Conservation (phyloP, 2,113 vertebrate genomes). For the Hippocampus abdominalis region DNA sequence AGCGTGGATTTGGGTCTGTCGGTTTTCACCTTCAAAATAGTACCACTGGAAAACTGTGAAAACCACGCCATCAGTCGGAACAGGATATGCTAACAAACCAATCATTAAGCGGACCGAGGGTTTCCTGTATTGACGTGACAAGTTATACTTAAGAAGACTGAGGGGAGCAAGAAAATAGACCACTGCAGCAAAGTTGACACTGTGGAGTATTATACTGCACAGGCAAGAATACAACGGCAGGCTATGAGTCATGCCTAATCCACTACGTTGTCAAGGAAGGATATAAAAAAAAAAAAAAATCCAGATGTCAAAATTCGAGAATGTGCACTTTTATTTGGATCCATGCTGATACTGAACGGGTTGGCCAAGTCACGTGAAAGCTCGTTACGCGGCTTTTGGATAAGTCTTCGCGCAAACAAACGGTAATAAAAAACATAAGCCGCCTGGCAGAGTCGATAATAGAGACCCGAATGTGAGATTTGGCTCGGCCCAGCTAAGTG, state of each 20-base stretch:
- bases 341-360: background rate
- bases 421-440: background rate
- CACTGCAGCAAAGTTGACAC: background rate
- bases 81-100: background rate
- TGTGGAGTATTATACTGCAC: background rate
- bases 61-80: background rate
- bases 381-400: background rate
- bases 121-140: background rate
- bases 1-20: no score
- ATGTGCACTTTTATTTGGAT: background rate
- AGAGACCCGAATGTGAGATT: background rate
- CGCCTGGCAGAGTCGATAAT: background rate
- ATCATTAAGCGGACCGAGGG: background rate
- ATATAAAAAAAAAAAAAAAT: background rate
- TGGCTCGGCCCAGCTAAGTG: conserved; percentile 39
- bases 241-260: background rate
- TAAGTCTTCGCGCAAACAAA: background rate
- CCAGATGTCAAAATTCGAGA: background rate
- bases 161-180: background rate
- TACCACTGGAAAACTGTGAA: no score
- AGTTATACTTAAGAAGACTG: background rate
- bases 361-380: background rate
- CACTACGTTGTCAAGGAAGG: background rate
- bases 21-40: no score
- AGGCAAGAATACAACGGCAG: background rate